phyloP scores from a whole-genome alignment of 2,113 vertebrate genomes.

The Octodon degus region DNA sequence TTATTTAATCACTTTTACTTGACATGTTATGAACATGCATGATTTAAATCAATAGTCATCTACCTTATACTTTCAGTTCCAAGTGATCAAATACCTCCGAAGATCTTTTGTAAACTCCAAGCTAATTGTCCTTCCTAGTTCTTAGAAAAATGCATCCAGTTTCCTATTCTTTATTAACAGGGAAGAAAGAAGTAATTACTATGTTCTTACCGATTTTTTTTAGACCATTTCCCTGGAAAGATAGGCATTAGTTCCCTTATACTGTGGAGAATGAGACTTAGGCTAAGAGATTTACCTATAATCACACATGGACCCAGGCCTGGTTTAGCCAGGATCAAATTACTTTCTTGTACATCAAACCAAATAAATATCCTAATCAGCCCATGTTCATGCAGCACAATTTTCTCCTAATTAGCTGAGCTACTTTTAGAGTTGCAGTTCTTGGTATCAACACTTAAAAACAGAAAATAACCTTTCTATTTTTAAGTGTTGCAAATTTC shows the following conservation, averaged over 20 bases:
- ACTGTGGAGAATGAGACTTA: slow-evolving; percentile 34
- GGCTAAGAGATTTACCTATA: neutral
- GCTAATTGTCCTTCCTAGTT: slow-evolving; percentile 6
- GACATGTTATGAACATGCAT: neutral
- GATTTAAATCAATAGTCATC: neutral
- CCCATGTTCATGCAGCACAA: neutral
- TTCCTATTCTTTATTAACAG: slow-evolving; percentile 42
- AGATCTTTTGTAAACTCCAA: slow-evolving; percentile 45
- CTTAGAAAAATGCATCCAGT: neutral
- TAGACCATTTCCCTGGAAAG: slow-evolving; percentile 28
- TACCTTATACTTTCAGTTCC: neutral
- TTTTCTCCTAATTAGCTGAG: slow-evolving; percentile 38
- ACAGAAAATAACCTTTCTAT: neutral
- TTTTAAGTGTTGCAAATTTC: slow-evolving; percentile 45
- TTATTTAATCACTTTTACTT: slow-evolving; percentile 35
- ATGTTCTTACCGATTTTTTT: slow-evolving; percentile 48
- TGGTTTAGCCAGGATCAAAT: neutral
- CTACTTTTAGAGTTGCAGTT: slow-evolving; percentile 23
- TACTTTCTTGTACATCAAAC: neutral
- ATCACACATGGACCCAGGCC: neutral
- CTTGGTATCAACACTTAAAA: neutral
- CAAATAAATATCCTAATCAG: slow-evolving; percentile 45
- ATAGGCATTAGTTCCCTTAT: slow-evolving; percentile 23
- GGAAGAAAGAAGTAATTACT: neutral
- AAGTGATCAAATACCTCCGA: slow-evolving; percentile 33